A percentile compares a stretch with the other conserved stretches of the same genome.
Evolutionary conservation across 2,888 invertebrate genomes (phyloP).

Genomic region (Polydrusus pterygomalis): DNA sequence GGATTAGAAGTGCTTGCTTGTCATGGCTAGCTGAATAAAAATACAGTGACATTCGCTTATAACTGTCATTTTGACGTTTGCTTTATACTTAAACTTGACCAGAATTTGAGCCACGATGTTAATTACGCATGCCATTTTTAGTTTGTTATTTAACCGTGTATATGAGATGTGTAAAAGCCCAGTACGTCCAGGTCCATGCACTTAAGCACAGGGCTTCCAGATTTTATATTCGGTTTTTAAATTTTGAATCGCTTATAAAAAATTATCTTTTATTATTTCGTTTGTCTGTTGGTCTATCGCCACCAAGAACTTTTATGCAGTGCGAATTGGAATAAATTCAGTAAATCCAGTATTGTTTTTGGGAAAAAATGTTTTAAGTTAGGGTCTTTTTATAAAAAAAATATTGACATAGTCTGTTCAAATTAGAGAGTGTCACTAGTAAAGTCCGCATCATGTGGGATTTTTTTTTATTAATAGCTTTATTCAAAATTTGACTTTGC

Average conservation of each 20-base stretch:
- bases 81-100: conserved; percentile 35
- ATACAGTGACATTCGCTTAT: conserved; percentile 18
- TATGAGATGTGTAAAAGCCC: conserved; percentile 71
- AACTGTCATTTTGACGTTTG: conserved; percentile 15
- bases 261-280: not conserved
- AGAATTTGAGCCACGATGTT: conserved; percentile 61
- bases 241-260: not conserved
- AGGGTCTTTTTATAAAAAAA: too few species aligned
- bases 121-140: conserved; percentile 68
- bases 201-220: conserved; percentile 68
- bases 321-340: too few species aligned
- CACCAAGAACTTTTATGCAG: too few species aligned
- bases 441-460: too few species aligned
- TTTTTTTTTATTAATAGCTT: too few species aligned
- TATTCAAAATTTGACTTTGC: too few species aligned
- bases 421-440: too few species aligned
- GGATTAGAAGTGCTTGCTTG: not conserved
- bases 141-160: conserved; percentile 63
- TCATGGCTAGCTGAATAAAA: conserved; percentile 1
- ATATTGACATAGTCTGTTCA: too few species aligned
- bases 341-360: too few species aligned
- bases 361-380: too few species aligned
- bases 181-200: conserved; percentile 73
- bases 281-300: not conserved
- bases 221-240: conserved; percentile 1